These are phyloP conservation scores for Turritopsis rubra DNA, from an alignment of 30 jellyfish, hydroid and myxozoan genomes.

Conservation along the genomic window DNA sequence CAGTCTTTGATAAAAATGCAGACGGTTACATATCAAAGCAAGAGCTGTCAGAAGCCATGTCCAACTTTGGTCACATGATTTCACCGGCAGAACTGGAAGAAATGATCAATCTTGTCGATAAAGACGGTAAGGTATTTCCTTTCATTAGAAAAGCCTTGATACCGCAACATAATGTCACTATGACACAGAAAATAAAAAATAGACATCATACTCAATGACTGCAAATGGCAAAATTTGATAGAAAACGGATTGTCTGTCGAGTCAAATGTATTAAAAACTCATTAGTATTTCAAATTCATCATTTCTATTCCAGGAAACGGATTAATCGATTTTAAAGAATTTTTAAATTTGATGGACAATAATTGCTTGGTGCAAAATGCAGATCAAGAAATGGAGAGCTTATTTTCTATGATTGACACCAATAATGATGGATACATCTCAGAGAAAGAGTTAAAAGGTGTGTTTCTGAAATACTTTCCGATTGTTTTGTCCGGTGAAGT, in stretches of 20 bases:
- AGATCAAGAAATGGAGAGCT: conserved; percentile 25
- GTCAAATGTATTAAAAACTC: background rate
- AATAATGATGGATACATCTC: conserved; percentile 27
- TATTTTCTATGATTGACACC: conserved; percentile 24
- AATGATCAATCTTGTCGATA: conserved; percentile 21
- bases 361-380: conserved; percentile 11
- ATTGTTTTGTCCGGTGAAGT: no score
- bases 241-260: background rate
- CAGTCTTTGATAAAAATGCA: conserved; percentile 24
- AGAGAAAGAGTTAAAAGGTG: conserved; percentile 20
- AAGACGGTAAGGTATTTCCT: conserved; percentile 24
- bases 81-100: conserved; percentile 21
- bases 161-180: background rate
- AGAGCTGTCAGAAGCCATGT: conserved; percentile 32
- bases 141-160: background rate
- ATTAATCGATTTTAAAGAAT: conserved; percentile 29
- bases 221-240: background rate
- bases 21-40: conserved; percentile 32
- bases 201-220: background rate
- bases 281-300: background rate
- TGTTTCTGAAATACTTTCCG: background rate
- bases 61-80: conserved; percentile 23
- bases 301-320: conserved; percentile 30
- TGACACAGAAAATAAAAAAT: background rate
- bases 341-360: conserved; percentile 20